A percentile compares a stretch with the other conserved stretches of the same genome.
Evolutionary conservation across 2,888 invertebrate species (phyloP).

Genomic region (Yponomeuta sedellus): DNA sequence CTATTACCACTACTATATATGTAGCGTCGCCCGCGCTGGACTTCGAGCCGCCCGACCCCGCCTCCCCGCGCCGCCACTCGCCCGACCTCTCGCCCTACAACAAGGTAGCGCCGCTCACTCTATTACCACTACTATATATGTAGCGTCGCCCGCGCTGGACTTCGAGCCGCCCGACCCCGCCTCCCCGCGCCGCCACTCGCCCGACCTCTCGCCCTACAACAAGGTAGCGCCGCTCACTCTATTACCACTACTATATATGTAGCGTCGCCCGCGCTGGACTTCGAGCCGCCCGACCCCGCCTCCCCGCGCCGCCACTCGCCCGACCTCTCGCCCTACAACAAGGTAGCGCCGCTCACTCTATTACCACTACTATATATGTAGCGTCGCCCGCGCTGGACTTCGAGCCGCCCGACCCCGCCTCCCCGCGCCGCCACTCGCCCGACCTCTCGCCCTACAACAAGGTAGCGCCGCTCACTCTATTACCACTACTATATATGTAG

Average conservation of each 20-base stretch:
- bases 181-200: constrained; percentile 29
- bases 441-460: constrained; percentile 49
- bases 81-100: constrained; percentile 42
- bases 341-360: no score
- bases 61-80: constrained; percentile 29
- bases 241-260: no score
- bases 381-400: constrained; percentile 83
- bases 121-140: no score
- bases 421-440: constrained; percentile 29
- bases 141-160: constrained; percentile 82
- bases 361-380: no score
- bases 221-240: no score
- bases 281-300: constrained; percentile 77
- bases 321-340: constrained; percentile 46
- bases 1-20: no score
- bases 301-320: constrained; percentile 29
- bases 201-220: constrained; percentile 43
- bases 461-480: no score
- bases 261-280: constrained; percentile 82
- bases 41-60: constrained; percentile 79
- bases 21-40: constrained; percentile 83
- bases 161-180: constrained; percentile 79
- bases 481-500: no score
- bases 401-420: constrained; percentile 75
- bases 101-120: constrained; percentile 50